Percentiles rank a stretch among this genome's conserved stretches.
These are phyloP conservation scores for Pseudomyrmex flavicornis DNA, from an alignment of 1,140 invertebrate genomes.

Conservation along the genomic window DNA sequence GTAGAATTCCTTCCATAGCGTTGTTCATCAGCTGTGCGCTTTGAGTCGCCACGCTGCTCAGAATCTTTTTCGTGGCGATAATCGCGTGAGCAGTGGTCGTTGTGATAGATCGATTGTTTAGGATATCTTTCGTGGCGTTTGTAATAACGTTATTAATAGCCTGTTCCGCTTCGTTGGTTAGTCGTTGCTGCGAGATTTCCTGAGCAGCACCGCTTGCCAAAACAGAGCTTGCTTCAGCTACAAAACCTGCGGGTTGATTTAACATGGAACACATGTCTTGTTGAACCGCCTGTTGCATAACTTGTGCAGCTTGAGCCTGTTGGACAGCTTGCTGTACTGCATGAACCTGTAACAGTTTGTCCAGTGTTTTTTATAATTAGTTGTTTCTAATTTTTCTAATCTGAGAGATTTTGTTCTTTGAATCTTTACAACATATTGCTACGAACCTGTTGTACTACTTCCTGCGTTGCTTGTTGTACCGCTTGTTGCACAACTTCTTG, in stretches of 20 bases:
- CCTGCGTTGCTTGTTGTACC: conserved; percentile 83
- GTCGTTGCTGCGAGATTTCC: conserved; percentile 81
- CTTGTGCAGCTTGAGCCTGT: conserved; percentile 84
- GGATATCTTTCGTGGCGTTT: conserved; percentile 83
- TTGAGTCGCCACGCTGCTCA: conserved; percentile 83
- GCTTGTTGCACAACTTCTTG: conserved; percentile 87
- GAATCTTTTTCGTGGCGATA: conserved; percentile 84
- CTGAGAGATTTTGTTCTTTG: neutral
- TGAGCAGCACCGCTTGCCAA: conserved; percentile 82
- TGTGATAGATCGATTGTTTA: conserved; percentile 82
- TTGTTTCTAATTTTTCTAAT: neutral
- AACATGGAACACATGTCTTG: conserved; percentile 83
- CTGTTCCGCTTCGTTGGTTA: conserved; percentile 83
- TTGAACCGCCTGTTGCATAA: conserved; percentile 83
- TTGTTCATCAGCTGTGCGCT: conserved; percentile 84
- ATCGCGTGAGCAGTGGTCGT: conserved; percentile 83
- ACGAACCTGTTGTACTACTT: conserved; percentile 84
- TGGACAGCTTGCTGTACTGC: conserved; percentile 87
- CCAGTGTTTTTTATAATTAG: neutral
- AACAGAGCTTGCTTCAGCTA: conserved; percentile 82
- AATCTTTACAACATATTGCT: conserved; percentile 48
- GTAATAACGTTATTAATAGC: conserved; percentile 83
- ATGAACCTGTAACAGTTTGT: conserved; percentile 79
- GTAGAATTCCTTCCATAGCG: conserved; percentile 83
- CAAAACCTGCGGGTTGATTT: conserved; percentile 81